Conservation (phyloP, 1,140 invertebrate genomes). For the Nebria ingens region DNA sequence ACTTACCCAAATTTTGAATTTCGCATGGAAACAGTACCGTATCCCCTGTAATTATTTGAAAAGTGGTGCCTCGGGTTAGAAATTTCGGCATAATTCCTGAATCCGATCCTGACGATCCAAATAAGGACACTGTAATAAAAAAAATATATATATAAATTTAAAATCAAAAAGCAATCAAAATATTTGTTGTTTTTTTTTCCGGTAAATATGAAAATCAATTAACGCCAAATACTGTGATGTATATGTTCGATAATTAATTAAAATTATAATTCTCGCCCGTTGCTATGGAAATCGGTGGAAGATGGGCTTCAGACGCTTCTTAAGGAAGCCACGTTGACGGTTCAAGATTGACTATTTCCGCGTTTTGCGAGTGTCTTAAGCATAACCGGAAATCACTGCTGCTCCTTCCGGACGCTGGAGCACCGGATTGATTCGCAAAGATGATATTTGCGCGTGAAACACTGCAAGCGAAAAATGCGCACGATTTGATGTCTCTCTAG, state of each 20-base stretch:
- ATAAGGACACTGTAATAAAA: neutral
- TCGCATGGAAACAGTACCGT: conserved; percentile 62
- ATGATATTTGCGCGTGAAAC: too few relatives aligned
- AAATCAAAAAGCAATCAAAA: neutral
- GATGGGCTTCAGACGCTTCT: too few relatives aligned
- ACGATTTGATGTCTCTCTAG: too few relatives aligned
- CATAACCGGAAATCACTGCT: neutral
- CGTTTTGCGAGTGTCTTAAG: neutral
- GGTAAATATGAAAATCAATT: neutral
- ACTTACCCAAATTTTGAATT: conserved; percentile 65
- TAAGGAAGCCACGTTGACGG: neutral
- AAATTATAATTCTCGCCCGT: too few relatives aligned
- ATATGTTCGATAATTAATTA: neutral
- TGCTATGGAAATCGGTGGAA: too few relatives aligned
- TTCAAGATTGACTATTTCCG: neutral
- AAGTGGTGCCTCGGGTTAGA: conserved; percentile 59
- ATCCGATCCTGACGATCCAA: neutral
- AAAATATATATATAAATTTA: neutral
- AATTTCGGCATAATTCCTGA: conserved; percentile 42
- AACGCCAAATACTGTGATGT: neutral
- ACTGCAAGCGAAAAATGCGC: too few relatives aligned
- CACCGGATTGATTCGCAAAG: too few relatives aligned
- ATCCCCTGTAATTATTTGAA: conserved; percentile 61
- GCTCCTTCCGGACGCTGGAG: too few relatives aligned
- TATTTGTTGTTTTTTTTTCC: neutral